Evolutionary conservation across 2,888 invertebrate genomes (phyloP), one percentile per base, ranked within the genome.

Genomic region (Brachycybe producta): DNA sequence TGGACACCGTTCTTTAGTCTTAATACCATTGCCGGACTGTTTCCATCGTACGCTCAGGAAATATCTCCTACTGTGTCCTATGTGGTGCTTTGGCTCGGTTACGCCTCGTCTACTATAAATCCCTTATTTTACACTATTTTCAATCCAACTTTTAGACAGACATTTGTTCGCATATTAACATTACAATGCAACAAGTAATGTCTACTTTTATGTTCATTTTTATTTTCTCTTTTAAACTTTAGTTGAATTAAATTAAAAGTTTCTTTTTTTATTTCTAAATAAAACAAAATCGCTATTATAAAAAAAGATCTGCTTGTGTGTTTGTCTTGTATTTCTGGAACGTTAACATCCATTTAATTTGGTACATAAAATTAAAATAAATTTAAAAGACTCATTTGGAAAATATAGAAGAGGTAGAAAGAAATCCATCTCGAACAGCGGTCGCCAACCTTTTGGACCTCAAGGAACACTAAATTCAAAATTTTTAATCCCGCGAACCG

Each of bases 1-100:
- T 92, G 92, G 91, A 84, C 90, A n/a, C 91, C 92, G 7, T 92
- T 92, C 70, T 92, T 92, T 67, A 82, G 87, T 8, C 73, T 88
- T 8, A 50, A 67, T 52, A 75, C 92, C 63, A 70, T 90, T 56
- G 83, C 85, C 13, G 83, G 83, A 0, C 75, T 90, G 11, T 91
- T 90, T 61, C 75, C 77, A 5, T 77, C 81, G 56, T 90, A 88
- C 62, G 57, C 60, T 52, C 42, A 46, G 3, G 73, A 78, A 51
- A 78, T 84, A 44, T 76, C 82, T 47, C 64, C 64, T 3, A 61
- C 84, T 74, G 80, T 88, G 35, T 81, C 84, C 61, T 86, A 87
- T 63, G 75, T 85, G 55, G 90, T 85, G 51, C 79, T 90, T 39
- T 92, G 92, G 92, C 71, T 92, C 54, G 92, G 92, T 19, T 92